These are phyloP conservation scores for Blastomussa wellsi DNA, from an alignment of 92 coral and sea anemone genomes.

Conservation along the genomic window DNA sequence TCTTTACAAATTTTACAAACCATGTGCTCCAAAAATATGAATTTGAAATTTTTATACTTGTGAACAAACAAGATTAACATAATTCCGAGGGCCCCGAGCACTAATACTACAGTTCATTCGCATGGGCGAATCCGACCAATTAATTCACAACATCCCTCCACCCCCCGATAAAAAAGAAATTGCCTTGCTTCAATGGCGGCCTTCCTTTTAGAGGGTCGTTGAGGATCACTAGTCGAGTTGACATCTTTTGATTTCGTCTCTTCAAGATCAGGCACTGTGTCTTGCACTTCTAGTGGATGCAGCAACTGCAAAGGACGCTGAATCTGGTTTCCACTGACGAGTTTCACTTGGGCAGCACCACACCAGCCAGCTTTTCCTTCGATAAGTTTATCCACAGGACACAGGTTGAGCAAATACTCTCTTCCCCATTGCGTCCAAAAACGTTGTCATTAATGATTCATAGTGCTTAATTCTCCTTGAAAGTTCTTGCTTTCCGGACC, in stretches of 20 bases:
- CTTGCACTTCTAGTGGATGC: slow-evolving; percentile 11
- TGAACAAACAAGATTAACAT: too few species aligned
- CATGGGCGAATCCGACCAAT: too few species aligned
- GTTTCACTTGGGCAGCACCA: not conserved
- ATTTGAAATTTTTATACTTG: too few species aligned
- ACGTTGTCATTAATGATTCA: slow-evolving; percentile 7
- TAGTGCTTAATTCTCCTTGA: not conserved
- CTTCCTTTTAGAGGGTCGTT: slow-evolving; percentile 2
- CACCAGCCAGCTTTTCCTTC: slow-evolving; percentile 12
- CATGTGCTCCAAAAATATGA: too few species aligned
- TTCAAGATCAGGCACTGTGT: not conserved
- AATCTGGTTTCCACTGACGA: not conserved
- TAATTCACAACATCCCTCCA: too few species aligned
- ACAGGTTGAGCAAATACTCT: slow-evolving; percentile 21
- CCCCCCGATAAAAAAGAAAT: too few species aligned
- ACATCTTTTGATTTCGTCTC: not conserved
- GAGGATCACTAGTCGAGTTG: slow-evolving; percentile 9
- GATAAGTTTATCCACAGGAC: not conserved
- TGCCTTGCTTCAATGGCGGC: too few species aligned
- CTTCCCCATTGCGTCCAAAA: slow-evolving; percentile 17
- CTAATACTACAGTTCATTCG: too few species aligned
- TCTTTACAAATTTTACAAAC: too few species aligned
- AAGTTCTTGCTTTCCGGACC: not conserved
- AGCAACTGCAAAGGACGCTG: not conserved
- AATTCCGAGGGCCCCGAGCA: too few species aligned